A percentile compares a stretch with the other conserved stretches of the same genome.
These are phyloP conservation scores for Ectemnius lituratus DNA, from an alignment of 2,888 invertebrate genomes.

Conservation along the genomic window DNA sequence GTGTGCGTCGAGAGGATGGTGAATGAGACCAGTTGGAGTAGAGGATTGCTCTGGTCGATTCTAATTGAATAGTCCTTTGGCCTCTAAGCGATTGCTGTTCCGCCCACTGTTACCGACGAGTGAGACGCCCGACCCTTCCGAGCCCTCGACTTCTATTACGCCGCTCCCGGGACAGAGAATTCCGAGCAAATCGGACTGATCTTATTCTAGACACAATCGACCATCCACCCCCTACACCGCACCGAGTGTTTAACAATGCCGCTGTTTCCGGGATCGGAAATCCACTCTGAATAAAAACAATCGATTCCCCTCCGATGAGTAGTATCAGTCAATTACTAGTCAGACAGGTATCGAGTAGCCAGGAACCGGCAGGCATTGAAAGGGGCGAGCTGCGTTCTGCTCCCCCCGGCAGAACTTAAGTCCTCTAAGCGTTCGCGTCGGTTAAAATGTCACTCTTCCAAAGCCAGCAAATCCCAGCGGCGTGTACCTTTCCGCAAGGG, in stretches of 20 bases:
- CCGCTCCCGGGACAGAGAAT: slow-evolving; percentile 37
- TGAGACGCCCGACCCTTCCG: slow-evolving; percentile 44
- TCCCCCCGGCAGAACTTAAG: neutral
- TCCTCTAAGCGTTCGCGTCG: neutral
- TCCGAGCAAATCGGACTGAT: slow-evolving; percentile 38
- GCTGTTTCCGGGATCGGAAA: too few relatives aligned
- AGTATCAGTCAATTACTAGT: neutral
- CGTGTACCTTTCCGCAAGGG: slow-evolving; percentile 7
- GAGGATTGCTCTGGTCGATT: slow-evolving; percentile 74
- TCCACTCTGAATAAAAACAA: too few relatives aligned
- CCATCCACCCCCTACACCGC: slow-evolving; percentile 5
- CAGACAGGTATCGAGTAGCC: neutral
- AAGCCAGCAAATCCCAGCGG: slow-evolving; percentile 9
- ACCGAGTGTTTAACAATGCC: slow-evolving; percentile 9
- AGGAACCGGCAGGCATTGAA: neutral
- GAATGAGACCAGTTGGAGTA: slow-evolving; percentile 67
- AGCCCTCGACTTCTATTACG: slow-evolving; percentile 53
- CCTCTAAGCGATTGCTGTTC: slow-evolving; percentile 71
- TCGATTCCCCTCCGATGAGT: neutral
- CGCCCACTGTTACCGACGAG: slow-evolving; percentile 59
- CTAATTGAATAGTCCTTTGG: slow-evolving; percentile 77
- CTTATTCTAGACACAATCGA: slow-evolving; percentile 53
- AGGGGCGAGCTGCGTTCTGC: neutral
- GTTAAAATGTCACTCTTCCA: slow-evolving; percentile 5
- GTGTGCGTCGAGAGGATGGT: slow-evolving; percentile 54